Base-by-base conservation (phyloP, 2,113 vertebrate genomes). In the Anguilla japonica region DNA sequence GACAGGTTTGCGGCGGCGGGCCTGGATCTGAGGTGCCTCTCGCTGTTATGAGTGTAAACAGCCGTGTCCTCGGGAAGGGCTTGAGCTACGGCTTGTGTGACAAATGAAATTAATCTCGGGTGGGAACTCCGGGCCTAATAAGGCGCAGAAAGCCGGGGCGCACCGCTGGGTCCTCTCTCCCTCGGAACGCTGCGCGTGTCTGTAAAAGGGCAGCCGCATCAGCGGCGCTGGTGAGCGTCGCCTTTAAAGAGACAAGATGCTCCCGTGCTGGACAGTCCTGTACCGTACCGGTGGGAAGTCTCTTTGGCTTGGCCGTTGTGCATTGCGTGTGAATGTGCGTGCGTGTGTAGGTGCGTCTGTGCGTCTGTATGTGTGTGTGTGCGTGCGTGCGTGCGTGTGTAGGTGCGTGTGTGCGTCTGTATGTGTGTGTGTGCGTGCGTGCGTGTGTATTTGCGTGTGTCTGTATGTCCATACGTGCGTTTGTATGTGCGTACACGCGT, bases 391-490 rank as follows among this genome's bases (percentile, higher is more conserved):
- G 84, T 85, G 29, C 39, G 84, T 57, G 3, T 81, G 84, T 85
- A 29, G 40, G 8, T 13, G 50, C 16, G 75, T 85, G 18, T 41
- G 22, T 22, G 14, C 26, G 22, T 1, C 0, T 22, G 40, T 46
- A 14, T n/a, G 91, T 92, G 92, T 85, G 91, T 90, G 88, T 11
- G 46, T 7, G 16, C 18, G 43, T 85, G 56, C 26, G 84, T 81
- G 34, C n/a, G 85, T 60, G 29, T 63, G 85, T 86, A 34, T 60
- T 3, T 14, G 39, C 9, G 78, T 85, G 20, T 41, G 41, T 26
- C 4, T 60, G 26, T 14, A 0, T 14, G 22, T 34, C 3, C 15
- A 91, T 92, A 91, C 85, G 91, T 90, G 88, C 13, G 87, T 83
- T 0, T 79, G 84, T 84, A 85, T 81, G 80, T 84, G 75, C 84